A percentile compares a stretch with the other conserved stretches of the same genome.
Conservation (phyloP, 2,888 invertebrate species). For the Willowsia nigromaculata region DNA sequence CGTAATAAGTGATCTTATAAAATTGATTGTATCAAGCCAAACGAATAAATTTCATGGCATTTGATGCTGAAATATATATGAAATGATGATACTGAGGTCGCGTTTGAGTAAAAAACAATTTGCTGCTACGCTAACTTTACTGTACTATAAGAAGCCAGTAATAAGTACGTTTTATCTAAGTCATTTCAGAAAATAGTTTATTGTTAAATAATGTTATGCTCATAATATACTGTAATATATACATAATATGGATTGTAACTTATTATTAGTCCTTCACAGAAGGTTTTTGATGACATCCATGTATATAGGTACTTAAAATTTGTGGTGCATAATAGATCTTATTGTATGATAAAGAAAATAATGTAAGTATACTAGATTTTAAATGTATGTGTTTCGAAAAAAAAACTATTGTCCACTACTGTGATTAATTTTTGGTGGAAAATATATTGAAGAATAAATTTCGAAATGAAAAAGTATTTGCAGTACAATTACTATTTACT, state of each 20-base stretch:
- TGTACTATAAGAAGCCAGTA: no score
- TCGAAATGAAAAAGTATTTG: not conserved
- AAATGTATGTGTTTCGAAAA: not conserved
- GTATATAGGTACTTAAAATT: not conserved
- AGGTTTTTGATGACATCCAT: conserved; percentile 4
- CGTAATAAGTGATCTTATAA: no score
- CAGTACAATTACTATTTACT: no score
- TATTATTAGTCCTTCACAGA: not conserved
- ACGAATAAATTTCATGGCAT: no score
- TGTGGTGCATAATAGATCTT: conserved; percentile 17
- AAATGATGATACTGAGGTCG: no score
- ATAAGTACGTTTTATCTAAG: not conserved
- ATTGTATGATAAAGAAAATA: not conserved
- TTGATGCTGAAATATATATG: no score
- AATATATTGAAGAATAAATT: conserved; percentile 9
- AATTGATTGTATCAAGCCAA: no score
- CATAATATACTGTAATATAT: not conserved
- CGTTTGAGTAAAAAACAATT: not conserved
- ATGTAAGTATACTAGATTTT: not conserved
- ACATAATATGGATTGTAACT: not conserved
- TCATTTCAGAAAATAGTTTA: not conserved
- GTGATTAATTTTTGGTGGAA: conserved; percentile 39
- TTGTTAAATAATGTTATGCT: not conserved
- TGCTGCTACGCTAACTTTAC: not conserved
- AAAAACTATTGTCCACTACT: conserved; percentile 40